phyloP scores from a whole-genome alignment of 2,888 invertebrate species.

The Sinelater perroti region DNA sequence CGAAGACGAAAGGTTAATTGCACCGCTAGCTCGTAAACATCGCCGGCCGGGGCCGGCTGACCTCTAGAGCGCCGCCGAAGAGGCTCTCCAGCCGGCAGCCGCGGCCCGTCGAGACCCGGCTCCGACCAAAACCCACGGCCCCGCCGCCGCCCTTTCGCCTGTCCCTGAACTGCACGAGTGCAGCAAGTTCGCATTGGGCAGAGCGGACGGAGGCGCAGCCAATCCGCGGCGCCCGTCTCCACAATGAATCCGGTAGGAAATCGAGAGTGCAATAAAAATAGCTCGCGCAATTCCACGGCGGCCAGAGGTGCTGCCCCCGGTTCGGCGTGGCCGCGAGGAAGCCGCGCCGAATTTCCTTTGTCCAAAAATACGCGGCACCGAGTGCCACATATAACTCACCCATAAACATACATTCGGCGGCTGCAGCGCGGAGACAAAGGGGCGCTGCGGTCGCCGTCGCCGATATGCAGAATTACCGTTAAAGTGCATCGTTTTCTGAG shows the following conservation, averaged over 20 bases:
- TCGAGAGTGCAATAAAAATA: slow-evolving; percentile 39
- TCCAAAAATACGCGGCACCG: too few relatives aligned
- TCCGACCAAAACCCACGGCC: too few relatives aligned
- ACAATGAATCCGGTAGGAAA: slow-evolving; percentile 37
- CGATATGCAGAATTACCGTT: slow-evolving; percentile 24
- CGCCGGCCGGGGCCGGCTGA: too few relatives aligned
- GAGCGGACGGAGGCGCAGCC: slow-evolving; percentile 8
- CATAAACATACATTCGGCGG: slow-evolving; percentile 30
- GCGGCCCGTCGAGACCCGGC: too few relatives aligned
- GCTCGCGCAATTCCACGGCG: slow-evolving; percentile 31
- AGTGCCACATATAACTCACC: slow-evolving; percentile 23
- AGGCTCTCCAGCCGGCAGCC: too few relatives aligned
- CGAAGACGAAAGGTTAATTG: too few relatives aligned
- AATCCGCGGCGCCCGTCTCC: slow-evolving; percentile 13
- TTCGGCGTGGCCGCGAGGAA: too few relatives aligned
- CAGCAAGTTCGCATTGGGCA: slow-evolving; percentile 14
- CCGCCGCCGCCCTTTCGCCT: neutral
- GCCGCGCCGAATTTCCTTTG: slow-evolving; percentile 29
- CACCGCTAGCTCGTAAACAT: too few relatives aligned
- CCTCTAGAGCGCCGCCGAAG: too few relatives aligned
- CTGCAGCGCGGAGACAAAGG: slow-evolving; percentile 10
- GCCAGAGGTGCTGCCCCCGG: too few relatives aligned
- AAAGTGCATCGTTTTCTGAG: slow-evolving; percentile 30
- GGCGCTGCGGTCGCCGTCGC: too few relatives aligned
- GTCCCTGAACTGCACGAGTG: slow-evolving; percentile 17